Evolutionary conservation across 2,797 vertebrate genomes (phyloP), one percentile per base, ranked within the genome.

Genomic region (Epinephelus malabaricus): DNA sequence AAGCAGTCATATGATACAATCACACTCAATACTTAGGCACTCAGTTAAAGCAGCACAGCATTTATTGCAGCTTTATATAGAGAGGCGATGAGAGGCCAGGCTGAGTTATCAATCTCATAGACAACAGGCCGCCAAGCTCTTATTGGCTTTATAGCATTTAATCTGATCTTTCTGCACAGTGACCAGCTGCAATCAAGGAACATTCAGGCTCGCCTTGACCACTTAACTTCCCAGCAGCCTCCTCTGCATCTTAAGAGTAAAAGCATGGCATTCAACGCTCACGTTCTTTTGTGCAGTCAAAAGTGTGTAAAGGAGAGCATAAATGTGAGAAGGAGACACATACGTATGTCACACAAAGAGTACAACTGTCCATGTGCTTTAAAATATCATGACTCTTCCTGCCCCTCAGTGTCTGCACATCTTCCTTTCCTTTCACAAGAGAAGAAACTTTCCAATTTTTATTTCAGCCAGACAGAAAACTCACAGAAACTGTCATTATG

Each of bases 101-200:
- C 34, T 40, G 21, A 59, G 21, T 78, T 66, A 81, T 84, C 62
- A 54, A 45, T 87, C 69, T 67, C 63, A 11, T 49, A 27, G 64
- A 77, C 77, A 84, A 64, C 49, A 70, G 46, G 46, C 62, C 2
- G 46, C 62, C 2, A 13, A 76, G 46, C 38, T 82, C 40, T 79
- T 55, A 69, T 43, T 63, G 51, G 50, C 71, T 80, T 73, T 62
- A 61, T 21, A 73, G 55, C 19, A 46, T 81, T 84, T 80, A 81
- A 79, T 77, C 45, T 73, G 73, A 76, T 81, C 64, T 38, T 64
- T 74, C 43, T 38, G 58, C 67, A 21, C 55, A 78, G 58, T 62
- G 69, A 43, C 34, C 62, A 45, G 49, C 78, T 46, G 65, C 62
- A 76, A 81, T 86, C 62, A 79, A 68, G 67, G 75, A 40, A 76